phyloP scores from a whole-genome alignment of 1,140 invertebrate genomes.

The Hylaeus volcanicus region DNA sequence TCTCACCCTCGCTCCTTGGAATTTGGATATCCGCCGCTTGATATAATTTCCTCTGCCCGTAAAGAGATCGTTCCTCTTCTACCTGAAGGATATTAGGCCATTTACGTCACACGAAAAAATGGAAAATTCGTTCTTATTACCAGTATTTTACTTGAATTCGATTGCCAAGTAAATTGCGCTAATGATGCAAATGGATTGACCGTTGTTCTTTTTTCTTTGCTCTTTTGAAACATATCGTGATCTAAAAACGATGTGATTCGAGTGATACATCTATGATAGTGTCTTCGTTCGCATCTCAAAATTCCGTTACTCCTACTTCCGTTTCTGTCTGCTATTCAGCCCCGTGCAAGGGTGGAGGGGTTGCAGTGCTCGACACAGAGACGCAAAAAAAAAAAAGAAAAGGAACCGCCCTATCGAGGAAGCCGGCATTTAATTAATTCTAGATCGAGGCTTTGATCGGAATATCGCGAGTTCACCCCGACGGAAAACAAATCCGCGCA shows the following conservation, averaged over 20 bases:
- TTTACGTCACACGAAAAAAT: no score
- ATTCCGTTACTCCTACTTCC: constrained; percentile 5
- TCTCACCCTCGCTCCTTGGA: constrained; percentile 11
- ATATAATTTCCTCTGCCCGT: background rate
- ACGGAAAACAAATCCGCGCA: constrained; percentile 73
- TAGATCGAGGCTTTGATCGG: constrained; percentile 72
- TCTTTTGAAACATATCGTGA: no score
- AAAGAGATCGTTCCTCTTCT: background rate
- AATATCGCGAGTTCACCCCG: constrained; percentile 73
- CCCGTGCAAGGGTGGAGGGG: background rate
- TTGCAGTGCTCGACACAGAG: background rate
- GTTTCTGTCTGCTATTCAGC: background rate
- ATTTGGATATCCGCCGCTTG: constrained; percentile 42
- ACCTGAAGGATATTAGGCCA: no score
- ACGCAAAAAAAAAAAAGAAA: constrained; percentile 42
- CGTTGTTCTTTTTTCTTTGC: no score
- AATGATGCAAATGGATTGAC: no score
- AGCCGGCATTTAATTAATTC: constrained; percentile 73
- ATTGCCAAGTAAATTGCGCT: no score
- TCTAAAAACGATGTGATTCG: no score
- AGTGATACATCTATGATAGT: no score
- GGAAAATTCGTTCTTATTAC: no score
- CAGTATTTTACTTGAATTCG: no score
- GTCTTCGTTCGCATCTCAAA: background rate
- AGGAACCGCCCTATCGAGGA: constrained; percentile 49